Evolutionary conservation across 2,888 invertebrate species (phyloP), one percentile per base, ranked within the genome.

Genomic region (Linnaemya tessellans): DNA sequence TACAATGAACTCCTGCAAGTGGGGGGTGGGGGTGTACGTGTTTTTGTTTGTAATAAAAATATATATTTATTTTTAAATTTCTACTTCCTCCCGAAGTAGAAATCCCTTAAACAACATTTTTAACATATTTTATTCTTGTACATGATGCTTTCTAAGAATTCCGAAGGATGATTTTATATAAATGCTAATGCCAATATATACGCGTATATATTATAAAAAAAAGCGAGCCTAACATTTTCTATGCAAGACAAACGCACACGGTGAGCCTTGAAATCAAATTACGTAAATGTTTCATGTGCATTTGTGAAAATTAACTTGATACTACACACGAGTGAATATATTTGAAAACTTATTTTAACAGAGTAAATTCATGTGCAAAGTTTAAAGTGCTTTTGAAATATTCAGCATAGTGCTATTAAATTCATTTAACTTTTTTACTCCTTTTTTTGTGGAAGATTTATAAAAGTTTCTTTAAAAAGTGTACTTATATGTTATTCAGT

Each of bases 191-290:
- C 67, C 46, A 30, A 65, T 65, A 49, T 58, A 51, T 30, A n/a
- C 7, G 20, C 9, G 22, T 43, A 20, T 18, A 46, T 46, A n/a
- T 3, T 30, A 5, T 11, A 51, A 41, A 9, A 38, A 10, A 68
- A 54, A 51, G 51, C 9, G 41, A 20, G 67, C 7, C 25, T 25
- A 38, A 13, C 18, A 22, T 79, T 78, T 80, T 77, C 65, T 11
- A 81, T 81, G 73, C 81, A 38, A 74, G 78, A 62, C 84, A n/a
- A n/a, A 81, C 81, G 78, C 58, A 78, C 62, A 56, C 74, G 74
- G 62, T 56, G 64, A 74, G 62, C 75, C 70, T 62, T 62, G 65
- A 78, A 81, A 81, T 65, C 22, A 70, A 84, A 77, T 74, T 81
- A 41, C 41, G 11, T 13, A 62, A 18, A 56, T 25, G n/a, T 56